These are phyloP conservation scores for Bombus confusus DNA, from an alignment of 1,140 invertebrate species.

Conservation along the genomic window DNA sequence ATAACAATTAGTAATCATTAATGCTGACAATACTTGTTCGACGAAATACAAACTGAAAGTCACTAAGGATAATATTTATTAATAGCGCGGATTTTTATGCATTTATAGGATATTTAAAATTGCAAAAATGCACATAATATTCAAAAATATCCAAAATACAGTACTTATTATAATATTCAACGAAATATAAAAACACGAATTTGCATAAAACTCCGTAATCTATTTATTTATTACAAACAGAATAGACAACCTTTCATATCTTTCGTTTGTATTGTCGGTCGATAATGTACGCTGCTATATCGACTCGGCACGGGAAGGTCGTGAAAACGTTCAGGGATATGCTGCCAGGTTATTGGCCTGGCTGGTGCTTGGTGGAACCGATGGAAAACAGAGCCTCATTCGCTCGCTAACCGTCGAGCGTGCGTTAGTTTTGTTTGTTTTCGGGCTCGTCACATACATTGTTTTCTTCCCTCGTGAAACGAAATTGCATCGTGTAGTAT, in stretches of 20 bases:
- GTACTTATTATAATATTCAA: too few species aligned
- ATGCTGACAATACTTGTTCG: background rate
- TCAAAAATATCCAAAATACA: too few species aligned
- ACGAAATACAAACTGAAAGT: background rate
- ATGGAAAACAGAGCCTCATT: slow-evolving; percentile 42
- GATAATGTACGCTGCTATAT: slow-evolving; percentile 6
- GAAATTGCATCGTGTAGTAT: slow-evolving; percentile 20
- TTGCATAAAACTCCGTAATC: background rate
- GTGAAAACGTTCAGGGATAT: slow-evolving; percentile 19
- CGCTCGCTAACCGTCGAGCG: slow-evolving; percentile 49
- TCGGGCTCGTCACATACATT: slow-evolving; percentile 13
- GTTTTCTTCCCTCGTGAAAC: slow-evolving; percentile 4
- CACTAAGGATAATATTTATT: background rate
- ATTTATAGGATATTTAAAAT: too few species aligned
- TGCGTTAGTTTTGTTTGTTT: slow-evolving; percentile 31
- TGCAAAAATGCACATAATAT: too few species aligned
- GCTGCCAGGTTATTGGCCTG: slow-evolving; percentile 35
- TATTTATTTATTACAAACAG: background rate
- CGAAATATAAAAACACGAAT: too few species aligned
- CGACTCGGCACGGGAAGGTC: background rate
- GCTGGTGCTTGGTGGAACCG: slow-evolving; percentile 9
- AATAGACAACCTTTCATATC: background rate
- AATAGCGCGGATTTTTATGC: too few species aligned
- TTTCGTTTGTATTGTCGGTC: background rate
- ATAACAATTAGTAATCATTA: background rate